Evolutionary conservation across 1,140 invertebrate genomes (phyloP).

Genomic region (Xylocopa sonorina): DNA sequence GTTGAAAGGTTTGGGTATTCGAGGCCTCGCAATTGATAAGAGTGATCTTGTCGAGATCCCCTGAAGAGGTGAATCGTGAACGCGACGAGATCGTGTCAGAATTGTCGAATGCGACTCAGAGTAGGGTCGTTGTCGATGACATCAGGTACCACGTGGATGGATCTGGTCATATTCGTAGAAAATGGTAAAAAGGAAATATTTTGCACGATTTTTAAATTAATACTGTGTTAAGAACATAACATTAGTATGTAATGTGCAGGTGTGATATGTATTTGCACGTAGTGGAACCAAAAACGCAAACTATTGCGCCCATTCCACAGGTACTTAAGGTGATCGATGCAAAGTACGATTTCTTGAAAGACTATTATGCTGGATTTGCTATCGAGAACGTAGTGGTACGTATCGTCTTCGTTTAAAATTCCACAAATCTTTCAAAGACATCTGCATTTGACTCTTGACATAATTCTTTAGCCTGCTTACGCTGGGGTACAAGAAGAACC

Average conservation of each 20-base stretch:
- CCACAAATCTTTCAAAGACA: not conserved
- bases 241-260: constrained; percentile 81
- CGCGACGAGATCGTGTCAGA: constrained; percentile 87
- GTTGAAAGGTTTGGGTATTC: constrained; percentile 90
- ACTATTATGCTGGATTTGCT: constrained; percentile 89
- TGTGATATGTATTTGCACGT: constrained; percentile 94
- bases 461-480: constrained; percentile 80
- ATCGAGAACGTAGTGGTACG: constrained; percentile 91
- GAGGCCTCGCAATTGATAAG: constrained; percentile 90
- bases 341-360: constrained; percentile 92
- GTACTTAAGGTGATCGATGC: constrained; percentile 92
- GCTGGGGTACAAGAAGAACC: constrained; percentile 85
- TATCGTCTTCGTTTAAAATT: constrained; percentile 27
- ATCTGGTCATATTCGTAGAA: constrained; percentile 86
- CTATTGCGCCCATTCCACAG: constrained; percentile 89
- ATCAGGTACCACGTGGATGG: constrained; percentile 89
- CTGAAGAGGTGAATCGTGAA: constrained; percentile 86
- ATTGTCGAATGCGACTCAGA: constrained; percentile 89
- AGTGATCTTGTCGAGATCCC: constrained; percentile 90
- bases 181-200: constrained; percentile 82
- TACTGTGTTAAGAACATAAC: not conserved
- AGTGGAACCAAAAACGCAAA: constrained; percentile 88
- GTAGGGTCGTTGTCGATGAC: constrained; percentile 89
- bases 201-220: not conserved
- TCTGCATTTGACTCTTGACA: not conserved